phyloP scores from a whole-genome alignment of 2,113 vertebrate genomes.

The Empidonax alnorum region DNA sequence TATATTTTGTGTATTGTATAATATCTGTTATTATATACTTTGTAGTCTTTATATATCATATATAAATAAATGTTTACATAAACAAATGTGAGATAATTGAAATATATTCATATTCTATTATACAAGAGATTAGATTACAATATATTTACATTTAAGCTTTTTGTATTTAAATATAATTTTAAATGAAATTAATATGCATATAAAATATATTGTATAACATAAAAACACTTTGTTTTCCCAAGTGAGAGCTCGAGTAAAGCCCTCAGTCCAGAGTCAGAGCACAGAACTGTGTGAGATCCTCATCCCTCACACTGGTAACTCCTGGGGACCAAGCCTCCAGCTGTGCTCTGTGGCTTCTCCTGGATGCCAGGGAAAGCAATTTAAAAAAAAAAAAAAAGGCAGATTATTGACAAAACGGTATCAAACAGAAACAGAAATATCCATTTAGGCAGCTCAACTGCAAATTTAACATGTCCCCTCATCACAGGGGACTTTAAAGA shows the following conservation, averaged over 20 bases:
- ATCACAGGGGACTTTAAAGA: neutral
- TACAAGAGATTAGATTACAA: too few relatives aligned
- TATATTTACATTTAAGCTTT: neutral
- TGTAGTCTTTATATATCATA: neutral
- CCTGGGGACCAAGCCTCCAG: neutral
- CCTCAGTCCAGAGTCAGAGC: neutral
- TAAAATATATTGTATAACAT: neutral
- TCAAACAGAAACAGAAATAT: neutral
- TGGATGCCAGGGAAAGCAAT: neutral
- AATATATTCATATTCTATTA: neutral
- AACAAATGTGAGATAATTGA: neutral
- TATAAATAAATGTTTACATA: neutral
- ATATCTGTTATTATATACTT: neutral
- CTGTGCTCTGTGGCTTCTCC: neutral
- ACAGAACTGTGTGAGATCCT: neutral
- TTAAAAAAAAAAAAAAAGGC: neutral
- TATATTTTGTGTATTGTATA: neutral
- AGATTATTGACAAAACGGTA: neutral
- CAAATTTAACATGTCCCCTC: neutral
- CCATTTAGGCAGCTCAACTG: neutral
- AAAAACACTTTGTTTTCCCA: neutral
- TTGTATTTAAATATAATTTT: neutral
- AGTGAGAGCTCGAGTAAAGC: neutral
- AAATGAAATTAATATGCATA: neutral
- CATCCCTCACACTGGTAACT: neutral